Evolutionary conservation across 2,888 invertebrate genomes (phyloP), one percentile per base, ranked within the genome.

Genomic region (Leptothorax acervorum): DNA sequence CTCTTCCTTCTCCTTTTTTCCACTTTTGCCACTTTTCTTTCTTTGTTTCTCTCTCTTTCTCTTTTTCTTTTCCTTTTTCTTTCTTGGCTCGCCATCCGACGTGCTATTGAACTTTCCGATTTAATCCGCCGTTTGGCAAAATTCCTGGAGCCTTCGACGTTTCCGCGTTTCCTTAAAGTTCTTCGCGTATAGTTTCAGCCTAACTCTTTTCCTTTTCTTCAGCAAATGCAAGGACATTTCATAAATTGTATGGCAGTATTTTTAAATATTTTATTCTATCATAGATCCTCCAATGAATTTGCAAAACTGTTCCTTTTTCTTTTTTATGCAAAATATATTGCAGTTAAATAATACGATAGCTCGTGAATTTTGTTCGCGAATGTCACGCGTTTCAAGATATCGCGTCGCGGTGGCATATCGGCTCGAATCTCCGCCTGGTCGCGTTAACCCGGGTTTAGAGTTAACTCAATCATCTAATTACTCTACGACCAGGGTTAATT

Each of bases 401-500:
- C 76, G 76, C 66, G 70, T 82, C 53, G 35, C 9, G 31, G 35
- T 42, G 45, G 11, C 31, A 28, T 28, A 23, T 48, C 51, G 63
- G 3, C 63, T 65, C 84, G 86, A 89, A 88, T 91, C 90, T 90
- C 89, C 68, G 86, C 48, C 55, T 85, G 85, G 66, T 76, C 85
- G 88, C 90, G 87, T 92, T 90, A 93, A 92, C 92, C 91, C 91
- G 89, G 89, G 85, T 93, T 93, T 92, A 87, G 88, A 93, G 93
- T 93, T 93, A 94, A 94, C 92, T 93, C 93, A 92, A 93, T 94
- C 92, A 93, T 94, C 90, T 93, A 93, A 94, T 94, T 94, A 94
- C 92, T 90, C 88, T 75, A 90, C 87, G 89, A 86, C 90, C 89
- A 89, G 91, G 94, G 93, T 94, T 94, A 94, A 94, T 94, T 93